Evolutionary conservation across 2,797 vertebrate genomes (phyloP).

Genomic region (Protonibea diacanthus): DNA sequence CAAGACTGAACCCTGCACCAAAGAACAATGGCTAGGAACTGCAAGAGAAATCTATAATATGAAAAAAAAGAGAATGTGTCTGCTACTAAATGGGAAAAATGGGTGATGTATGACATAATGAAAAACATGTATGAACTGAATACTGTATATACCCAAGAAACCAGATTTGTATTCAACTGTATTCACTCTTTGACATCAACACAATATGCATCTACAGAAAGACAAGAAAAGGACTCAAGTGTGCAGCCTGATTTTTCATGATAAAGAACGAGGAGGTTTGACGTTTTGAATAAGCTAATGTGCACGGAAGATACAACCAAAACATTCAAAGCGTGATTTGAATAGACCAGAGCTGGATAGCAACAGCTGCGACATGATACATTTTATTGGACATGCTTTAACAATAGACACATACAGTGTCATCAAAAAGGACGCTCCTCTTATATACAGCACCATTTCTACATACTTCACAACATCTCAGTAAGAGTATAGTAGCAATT

Average conservation of each 20-base stretch:
- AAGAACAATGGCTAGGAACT: too few species aligned
- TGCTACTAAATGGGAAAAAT: too few species aligned
- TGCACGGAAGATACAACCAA: neutral
- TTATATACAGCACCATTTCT: conserved; percentile 11
- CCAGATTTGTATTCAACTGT: too few species aligned
- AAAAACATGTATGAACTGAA: too few species aligned
- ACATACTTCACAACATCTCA: conserved; percentile 7
- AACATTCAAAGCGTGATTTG: neutral
- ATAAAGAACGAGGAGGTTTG: neutral
- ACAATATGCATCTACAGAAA: neutral
- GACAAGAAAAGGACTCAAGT: neutral
- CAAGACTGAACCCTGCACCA: too few species aligned
- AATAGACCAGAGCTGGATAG: conserved; percentile 7
- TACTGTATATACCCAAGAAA: too few species aligned
- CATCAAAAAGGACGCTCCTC: conserved; percentile 2
- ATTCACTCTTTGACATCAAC: neutral
- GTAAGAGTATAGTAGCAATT: neutral
- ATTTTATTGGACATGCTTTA: neutral
- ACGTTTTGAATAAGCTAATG: conserved; percentile 19
- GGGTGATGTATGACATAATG: too few species aligned
- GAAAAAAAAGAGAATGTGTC: too few species aligned
- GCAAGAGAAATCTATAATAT: too few species aligned
- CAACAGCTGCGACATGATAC: neutral
- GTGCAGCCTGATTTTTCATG: neutral
- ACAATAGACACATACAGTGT: neutral